Percentiles rank a stretch among this genome's conserved stretches.
Evolutionary conservation across 2,888 invertebrate genomes (phyloP).

Genomic region (Callyntrura sp.): DNA sequence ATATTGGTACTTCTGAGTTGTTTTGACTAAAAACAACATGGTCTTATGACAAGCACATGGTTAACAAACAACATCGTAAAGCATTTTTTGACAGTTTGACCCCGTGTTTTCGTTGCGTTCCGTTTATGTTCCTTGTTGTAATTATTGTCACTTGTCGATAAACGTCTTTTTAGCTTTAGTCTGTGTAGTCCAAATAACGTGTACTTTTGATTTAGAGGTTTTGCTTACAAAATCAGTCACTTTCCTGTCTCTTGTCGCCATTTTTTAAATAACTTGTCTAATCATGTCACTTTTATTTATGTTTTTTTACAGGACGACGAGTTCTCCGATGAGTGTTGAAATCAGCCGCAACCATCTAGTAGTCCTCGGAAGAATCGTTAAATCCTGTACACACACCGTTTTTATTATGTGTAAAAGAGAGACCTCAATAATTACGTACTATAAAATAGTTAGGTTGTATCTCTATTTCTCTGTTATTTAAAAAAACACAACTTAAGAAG

Average conservation of each 20-base stretch:
- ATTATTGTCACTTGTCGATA: constrained; percentile 12
- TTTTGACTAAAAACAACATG: constrained; percentile 28
- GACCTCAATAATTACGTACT: constrained; percentile 75
- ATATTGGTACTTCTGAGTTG: constrained; percentile 48
- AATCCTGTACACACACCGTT: constrained; percentile 57
- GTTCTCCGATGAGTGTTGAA: constrained; percentile 84
- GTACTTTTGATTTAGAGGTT: background rate
- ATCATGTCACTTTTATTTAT: constrained; percentile 28
- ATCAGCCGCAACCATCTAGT: constrained; percentile 73
- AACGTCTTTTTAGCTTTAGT: background rate
- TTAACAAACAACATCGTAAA: constrained; percentile 52
- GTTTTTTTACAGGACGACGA: constrained; percentile 82
- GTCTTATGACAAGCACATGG: background rate
- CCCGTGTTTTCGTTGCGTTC: constrained; percentile 49
- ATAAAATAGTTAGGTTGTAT: constrained; percentile 63
- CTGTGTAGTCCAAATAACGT: constrained; percentile 24
- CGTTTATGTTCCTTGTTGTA: constrained; percentile 13
- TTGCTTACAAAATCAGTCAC: background rate
- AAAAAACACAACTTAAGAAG: constrained; percentile 61
- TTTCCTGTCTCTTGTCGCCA: background rate
- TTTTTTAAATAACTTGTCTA: background rate
- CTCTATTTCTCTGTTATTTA: constrained; percentile 68
- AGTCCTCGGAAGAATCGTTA: constrained; percentile 68
- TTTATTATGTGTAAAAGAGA: constrained; percentile 68
- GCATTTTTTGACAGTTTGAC: constrained; percentile 68